phyloP scores from a whole-genome alignment of 2,797 vertebrate genomes.

The Alectoris magna region DNA sequence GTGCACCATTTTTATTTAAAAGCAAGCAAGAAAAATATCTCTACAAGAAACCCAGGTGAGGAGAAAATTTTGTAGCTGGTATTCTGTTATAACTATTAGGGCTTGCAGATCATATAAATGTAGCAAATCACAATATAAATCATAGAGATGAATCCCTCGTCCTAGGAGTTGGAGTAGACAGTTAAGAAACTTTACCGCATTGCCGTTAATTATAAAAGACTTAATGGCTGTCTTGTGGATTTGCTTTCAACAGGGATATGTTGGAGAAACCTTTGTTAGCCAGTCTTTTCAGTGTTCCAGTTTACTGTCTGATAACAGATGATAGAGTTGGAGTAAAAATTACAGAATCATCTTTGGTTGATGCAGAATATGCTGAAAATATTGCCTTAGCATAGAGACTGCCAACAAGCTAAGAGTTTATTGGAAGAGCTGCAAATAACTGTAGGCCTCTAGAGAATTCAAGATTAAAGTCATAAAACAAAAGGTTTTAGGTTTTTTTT shows the following conservation, averaged over 20 bases:
- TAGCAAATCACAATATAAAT: not conserved
- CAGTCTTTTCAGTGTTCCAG: not conserved
- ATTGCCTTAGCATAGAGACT: not conserved
- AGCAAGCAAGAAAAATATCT: not conserved
- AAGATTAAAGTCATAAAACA: slow-evolving; percentile 38
- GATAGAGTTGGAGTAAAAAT: slow-evolving; percentile 6
- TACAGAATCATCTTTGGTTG: not conserved
- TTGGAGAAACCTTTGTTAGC: not conserved
- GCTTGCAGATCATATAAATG: not conserved
- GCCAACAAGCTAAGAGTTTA: not conserved
- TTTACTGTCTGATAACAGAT: not conserved
- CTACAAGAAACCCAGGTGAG: not conserved
- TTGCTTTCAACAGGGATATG: not conserved
- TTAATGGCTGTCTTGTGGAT: not conserved
- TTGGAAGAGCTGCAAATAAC: slow-evolving; percentile 9
- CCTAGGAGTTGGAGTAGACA: not conserved
- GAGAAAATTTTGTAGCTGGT: not conserved
- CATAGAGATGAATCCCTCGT: not conserved
- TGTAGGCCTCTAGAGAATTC: not conserved
- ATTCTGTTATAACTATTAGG: not conserved
- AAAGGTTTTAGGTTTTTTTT: not conserved
- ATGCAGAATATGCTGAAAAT: not conserved
- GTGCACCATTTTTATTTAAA: not conserved
- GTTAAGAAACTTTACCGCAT: not conserved
- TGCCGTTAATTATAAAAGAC: not conserved